These are phyloP conservation scores for Polietes domitor DNA, from an alignment of 2,888 invertebrate genomes.

Conservation along the genomic window DNA sequence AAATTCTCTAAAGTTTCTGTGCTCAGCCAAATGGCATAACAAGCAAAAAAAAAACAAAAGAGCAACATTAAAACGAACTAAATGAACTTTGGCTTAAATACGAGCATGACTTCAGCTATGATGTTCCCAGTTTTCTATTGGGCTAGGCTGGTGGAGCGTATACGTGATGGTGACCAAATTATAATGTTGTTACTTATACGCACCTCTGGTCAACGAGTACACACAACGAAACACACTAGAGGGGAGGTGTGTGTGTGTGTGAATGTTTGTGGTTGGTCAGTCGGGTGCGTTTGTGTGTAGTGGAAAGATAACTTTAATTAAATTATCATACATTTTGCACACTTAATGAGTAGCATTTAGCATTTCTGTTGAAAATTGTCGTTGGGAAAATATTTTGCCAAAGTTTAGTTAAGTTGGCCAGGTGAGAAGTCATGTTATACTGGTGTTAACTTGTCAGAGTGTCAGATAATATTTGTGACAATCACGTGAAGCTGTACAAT, in stretches of 20 bases:
- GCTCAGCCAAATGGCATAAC: conserved; percentile 25
- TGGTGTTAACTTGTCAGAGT: no score
- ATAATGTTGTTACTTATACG: conserved; percentile 43
- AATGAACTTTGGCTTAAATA: conserved; percentile 59
- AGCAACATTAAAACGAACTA: conserved; percentile 32
- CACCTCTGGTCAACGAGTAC: conserved; percentile 16
- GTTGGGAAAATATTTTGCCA: not conserved
- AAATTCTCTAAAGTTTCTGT: conserved; percentile 62
- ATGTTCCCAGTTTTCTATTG: not conserved
- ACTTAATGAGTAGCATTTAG: conserved; percentile 22
- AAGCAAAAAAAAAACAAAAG: not conserved
- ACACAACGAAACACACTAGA: not conserved
- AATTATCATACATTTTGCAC: conserved; percentile 52
- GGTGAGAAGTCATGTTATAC: no score
- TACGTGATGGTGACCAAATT: not conserved
- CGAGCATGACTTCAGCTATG: not conserved
- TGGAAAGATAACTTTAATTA: conserved; percentile 57
- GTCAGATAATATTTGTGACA: no score
- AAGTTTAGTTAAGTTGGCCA: not conserved
- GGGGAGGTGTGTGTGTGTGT: not conserved
- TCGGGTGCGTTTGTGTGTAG: not conserved
- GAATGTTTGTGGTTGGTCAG: not conserved
- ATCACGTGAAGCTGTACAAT: no score
- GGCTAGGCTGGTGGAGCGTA: conserved; percentile 8
- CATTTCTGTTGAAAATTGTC: not conserved